Percentiles rank a stretch among this genome's conserved stretches.
phyloP scores from a whole-genome alignment of 2,113 vertebrate genomes.

The Leptobrachium leishanense region DNA sequence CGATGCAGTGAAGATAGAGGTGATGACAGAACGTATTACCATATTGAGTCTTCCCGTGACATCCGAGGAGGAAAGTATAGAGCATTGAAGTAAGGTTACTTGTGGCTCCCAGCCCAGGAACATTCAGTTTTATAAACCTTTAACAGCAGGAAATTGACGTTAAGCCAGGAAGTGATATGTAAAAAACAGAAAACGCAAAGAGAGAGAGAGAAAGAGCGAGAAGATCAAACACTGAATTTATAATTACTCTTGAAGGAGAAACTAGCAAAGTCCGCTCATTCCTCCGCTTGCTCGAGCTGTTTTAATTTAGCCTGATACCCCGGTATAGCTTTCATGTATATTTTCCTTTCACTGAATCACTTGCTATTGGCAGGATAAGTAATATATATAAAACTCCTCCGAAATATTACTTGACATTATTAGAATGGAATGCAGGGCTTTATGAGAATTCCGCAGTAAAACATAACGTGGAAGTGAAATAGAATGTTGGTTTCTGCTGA shows the following conservation, averaged over 20 bases:
- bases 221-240: constrained; percentile 14
- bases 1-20: constrained; percentile 21
- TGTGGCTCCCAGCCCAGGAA: constrained; percentile 40
- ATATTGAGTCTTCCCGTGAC: constrained; percentile 40
- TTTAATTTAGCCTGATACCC: constrained; percentile 38
- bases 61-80: constrained; percentile 35
- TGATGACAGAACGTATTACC: constrained; percentile 43
- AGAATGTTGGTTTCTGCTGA: background rate
- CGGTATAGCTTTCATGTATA: constrained; percentile 34
- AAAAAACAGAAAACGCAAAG: constrained; percentile 35
- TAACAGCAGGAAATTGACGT: constrained; percentile 48
- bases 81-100: constrained; percentile 31
- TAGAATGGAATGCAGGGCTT: constrained; percentile 7
- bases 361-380: constrained; percentile 19
- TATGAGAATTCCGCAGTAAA: background rate
- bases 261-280: constrained; percentile 18
- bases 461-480: background rate
- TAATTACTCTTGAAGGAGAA: constrained; percentile 31
- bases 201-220: constrained; percentile 2
- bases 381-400: constrained; percentile 19
- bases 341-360: constrained; percentile 36
- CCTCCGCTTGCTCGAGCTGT: constrained; percentile 23
- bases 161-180: constrained; percentile 42
- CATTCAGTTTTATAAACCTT: constrained; percentile 47
- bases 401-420: constrained; percentile 21